Conservation (phyloP, 1,140 invertebrate species). For the Drosophila baimaii region DNA sequence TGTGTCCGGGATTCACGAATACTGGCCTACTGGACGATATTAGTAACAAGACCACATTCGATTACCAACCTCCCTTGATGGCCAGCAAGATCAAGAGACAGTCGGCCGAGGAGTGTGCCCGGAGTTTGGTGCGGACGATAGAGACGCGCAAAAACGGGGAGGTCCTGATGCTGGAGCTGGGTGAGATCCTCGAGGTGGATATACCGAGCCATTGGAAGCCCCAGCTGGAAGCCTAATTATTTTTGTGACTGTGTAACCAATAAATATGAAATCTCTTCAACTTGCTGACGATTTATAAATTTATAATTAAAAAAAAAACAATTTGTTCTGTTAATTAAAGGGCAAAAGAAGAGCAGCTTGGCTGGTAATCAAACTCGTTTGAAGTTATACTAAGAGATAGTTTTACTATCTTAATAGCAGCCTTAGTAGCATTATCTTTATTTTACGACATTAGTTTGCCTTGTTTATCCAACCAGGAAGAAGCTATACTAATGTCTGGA, state of each 20-base stretch:
- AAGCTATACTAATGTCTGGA: no score
- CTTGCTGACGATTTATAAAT: background rate
- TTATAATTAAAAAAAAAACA: no score
- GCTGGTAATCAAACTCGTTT: no score
- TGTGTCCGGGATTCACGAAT: slow-evolving; percentile 76
- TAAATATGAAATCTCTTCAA: background rate
- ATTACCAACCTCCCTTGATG: slow-evolving; percentile 32
- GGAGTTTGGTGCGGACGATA: slow-evolving; percentile 58
- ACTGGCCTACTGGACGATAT: slow-evolving; percentile 59
- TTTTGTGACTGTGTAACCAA: no score
- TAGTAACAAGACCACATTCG: slow-evolving; percentile 56
- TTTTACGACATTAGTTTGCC: no score
- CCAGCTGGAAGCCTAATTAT: slow-evolving; percentile 1
- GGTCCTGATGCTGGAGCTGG: slow-evolving; percentile 63
- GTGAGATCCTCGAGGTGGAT: slow-evolving; percentile 48
- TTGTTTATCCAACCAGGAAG: no score
- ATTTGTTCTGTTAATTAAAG: background rate
- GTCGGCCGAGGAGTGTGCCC: slow-evolving; percentile 53
- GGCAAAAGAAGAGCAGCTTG: background rate
- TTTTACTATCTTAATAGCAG: background rate
- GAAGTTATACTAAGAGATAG: background rate
- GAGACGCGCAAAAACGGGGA: slow-evolving; percentile 58
- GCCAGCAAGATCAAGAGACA: slow-evolving; percentile 42
- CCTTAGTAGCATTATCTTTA: background rate
- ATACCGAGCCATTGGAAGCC: slow-evolving; percentile 58